These are phyloP conservation scores for Zelostemma sp. DNA, from an alignment of 1,140 invertebrate genomes.

Conservation along the genomic window DNA sequence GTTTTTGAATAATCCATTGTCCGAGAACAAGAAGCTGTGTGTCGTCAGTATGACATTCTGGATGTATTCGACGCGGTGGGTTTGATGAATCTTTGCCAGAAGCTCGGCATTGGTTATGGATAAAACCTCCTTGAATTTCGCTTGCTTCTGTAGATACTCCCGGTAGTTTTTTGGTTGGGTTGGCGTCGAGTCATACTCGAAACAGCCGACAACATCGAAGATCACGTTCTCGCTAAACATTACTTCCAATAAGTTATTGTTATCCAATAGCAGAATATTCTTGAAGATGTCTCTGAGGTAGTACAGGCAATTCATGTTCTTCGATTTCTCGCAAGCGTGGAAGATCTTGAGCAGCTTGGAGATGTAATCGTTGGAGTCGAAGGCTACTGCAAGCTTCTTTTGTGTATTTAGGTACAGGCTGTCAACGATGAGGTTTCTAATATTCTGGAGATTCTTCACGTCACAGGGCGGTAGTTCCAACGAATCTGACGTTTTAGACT, in stretches of 20 bases:
- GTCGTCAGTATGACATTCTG: slow-evolving; percentile 99
- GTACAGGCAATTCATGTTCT: slow-evolving; percentile 94
- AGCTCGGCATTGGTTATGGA: slow-evolving; percentile 96
- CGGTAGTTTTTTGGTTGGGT: slow-evolving; percentile 90
- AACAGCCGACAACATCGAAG: slow-evolving; percentile 98
- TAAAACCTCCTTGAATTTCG: slow-evolving; percentile 94
- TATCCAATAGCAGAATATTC: slow-evolving; percentile 98
- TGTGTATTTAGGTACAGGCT: slow-evolving; percentile 87
- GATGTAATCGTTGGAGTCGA: slow-evolving; percentile 96
- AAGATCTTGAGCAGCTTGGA: slow-evolving; percentile 96
- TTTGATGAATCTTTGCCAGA: slow-evolving; percentile 98
- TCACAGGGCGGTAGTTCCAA: slow-evolving; percentile 95
- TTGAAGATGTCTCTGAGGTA: slow-evolving; percentile 99
- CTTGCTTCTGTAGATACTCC: slow-evolving; percentile 93
- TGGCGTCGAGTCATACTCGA: slow-evolving; percentile 95
- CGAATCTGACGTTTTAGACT: too few relatives aligned
- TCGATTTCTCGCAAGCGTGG: slow-evolving; percentile 96
- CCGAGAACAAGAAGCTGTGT: slow-evolving; percentile 98
- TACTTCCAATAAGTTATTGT: slow-evolving; percentile 96
- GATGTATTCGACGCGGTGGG: slow-evolving; percentile 99
- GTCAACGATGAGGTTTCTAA: slow-evolving; percentile 89
- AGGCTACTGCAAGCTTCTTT: slow-evolving; percentile 94
- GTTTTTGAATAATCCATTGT: slow-evolving; percentile 98
- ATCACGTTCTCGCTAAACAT: slow-evolving; percentile 97
- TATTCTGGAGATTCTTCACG: slow-evolving; percentile 91